These are phyloP conservation scores for Dolomedes plantarius DNA, from an alignment of 2,888 invertebrate species.

Conservation along the genomic window DNA sequence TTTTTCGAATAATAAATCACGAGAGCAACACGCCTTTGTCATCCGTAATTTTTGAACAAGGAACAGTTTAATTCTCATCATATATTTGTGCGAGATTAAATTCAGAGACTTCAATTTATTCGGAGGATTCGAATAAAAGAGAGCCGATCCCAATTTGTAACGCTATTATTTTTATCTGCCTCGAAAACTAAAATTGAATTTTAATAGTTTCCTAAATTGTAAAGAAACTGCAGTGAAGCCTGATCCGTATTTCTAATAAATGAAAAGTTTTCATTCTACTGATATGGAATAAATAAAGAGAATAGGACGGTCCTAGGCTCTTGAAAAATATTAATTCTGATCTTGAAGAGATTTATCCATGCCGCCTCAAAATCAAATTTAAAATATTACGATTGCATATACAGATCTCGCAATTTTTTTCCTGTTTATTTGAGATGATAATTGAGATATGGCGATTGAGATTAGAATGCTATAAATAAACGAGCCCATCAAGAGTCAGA, in stretches of 20 bases:
- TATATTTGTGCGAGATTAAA: background rate
- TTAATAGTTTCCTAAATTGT: conserved; percentile 12
- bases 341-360: too few relatives aligned
- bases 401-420: too few relatives aligned
- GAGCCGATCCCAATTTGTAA: background rate
- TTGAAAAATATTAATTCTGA: background rate
- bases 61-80: conserved; percentile 7
- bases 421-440: too few relatives aligned
- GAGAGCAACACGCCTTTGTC: background rate
- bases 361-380: too few relatives aligned
- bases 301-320: background rate
- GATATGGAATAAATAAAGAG: background rate
- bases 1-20: background rate
- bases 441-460: too few relatives aligned
- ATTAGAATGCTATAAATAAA: too few relatives aligned
- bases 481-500: too few relatives aligned
- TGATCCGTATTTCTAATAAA: background rate
- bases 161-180: background rate
- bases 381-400: too few relatives aligned
- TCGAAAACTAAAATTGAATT: background rate
- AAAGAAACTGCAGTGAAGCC: background rate
- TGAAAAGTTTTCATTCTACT: background rate
- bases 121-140: background rate
- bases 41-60: background rate
- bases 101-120: background rate